Evolutionary conservation across 2,797 vertebrate species (phyloP).

Genomic region (Synanceia verrucosa): DNA sequence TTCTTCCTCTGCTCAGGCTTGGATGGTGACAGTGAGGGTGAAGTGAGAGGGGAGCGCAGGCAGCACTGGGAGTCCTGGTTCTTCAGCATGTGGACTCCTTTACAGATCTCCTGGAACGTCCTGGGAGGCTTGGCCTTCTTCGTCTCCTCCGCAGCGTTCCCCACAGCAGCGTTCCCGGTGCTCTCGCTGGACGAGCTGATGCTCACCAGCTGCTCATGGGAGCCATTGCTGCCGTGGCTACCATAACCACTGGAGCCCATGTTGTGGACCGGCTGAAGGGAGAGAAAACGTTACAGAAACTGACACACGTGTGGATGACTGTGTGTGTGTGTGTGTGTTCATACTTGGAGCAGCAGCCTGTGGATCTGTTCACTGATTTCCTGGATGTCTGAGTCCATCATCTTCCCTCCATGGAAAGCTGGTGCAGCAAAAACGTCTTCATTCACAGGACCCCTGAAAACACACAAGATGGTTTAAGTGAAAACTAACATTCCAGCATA

Average conservation of each 20-base stretch:
- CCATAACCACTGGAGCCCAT: slow-evolving; percentile 94
- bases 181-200: slow-evolving; percentile 93
- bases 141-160: slow-evolving; percentile 75
- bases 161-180: slow-evolving; percentile 79
- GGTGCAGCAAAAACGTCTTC: slow-evolving; percentile 93
- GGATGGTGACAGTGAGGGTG: slow-evolving; percentile 30
- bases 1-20: slow-evolving; percentile 80
- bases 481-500: neutral
- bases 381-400: slow-evolving; percentile 87
- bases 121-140: slow-evolving; percentile 78
- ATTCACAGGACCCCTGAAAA: slow-evolving; percentile 92
- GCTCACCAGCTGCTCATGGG: slow-evolving; percentile 88
- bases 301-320: neutral
- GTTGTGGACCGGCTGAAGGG: slow-evolving; percentile 90
- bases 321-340: neutral
- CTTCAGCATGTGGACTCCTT: slow-evolving; percentile 85
- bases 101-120: slow-evolving; percentile 87
- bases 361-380: slow-evolving; percentile 96
- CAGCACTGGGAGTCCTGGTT: slow-evolving; percentile 82
- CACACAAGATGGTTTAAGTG: neutral
- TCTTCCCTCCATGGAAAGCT: slow-evolving; percentile 84
- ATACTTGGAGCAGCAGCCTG: slow-evolving; percentile 91
- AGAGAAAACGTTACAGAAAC: slow-evolving; percentile 19
- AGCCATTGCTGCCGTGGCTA: slow-evolving; percentile 91
- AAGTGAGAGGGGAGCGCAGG: slow-evolving; percentile 55